A percentile compares a stretch with the other conserved stretches of the same genome.
Evolutionary conservation across 2,113 vertebrate species (phyloP).

Genomic region (Coracopsis vasa): DNA sequence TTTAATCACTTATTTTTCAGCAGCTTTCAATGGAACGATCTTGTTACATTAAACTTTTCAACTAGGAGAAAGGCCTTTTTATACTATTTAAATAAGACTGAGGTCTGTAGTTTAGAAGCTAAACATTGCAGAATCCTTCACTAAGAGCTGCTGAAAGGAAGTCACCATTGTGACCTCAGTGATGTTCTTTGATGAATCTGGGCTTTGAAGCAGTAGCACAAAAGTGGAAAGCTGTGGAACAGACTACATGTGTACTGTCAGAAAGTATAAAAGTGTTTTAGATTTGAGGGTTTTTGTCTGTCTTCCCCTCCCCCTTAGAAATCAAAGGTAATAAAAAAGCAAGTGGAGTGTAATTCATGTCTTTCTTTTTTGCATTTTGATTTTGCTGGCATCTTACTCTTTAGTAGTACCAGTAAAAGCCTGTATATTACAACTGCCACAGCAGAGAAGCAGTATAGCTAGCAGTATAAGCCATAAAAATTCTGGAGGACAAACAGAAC

Average conservation of each 20-base stretch:
- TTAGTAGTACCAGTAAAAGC: background rate
- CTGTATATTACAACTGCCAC: background rate
- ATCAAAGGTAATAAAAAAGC: constrained; percentile 18
- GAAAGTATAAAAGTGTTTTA: background rate
- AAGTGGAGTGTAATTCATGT: background rate
- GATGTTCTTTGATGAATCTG: background rate
- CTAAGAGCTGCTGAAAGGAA: constrained; percentile 2
- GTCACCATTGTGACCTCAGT: background rate
- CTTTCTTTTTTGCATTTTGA: background rate
- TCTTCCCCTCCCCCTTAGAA: background rate
- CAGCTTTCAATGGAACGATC: background rate
- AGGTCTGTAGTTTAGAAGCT: background rate
- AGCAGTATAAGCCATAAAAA: background rate
- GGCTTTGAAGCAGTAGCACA: constrained; percentile 37
- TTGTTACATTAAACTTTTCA: constrained; percentile 9
- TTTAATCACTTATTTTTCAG: constrained; percentile 29
- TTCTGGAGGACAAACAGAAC: background rate
- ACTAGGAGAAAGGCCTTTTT: background rate
- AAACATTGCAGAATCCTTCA: background rate
- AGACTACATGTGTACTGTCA: background rate
- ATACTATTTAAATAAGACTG: background rate
- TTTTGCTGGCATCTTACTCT: constrained; percentile 20
- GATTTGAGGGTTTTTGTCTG: fast-evolving
- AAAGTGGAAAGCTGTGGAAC: constrained; percentile 4
- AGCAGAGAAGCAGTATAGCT: background rate